Conservation (phyloP, 2,888 invertebrate species). For the Myopa testacea region DNA sequence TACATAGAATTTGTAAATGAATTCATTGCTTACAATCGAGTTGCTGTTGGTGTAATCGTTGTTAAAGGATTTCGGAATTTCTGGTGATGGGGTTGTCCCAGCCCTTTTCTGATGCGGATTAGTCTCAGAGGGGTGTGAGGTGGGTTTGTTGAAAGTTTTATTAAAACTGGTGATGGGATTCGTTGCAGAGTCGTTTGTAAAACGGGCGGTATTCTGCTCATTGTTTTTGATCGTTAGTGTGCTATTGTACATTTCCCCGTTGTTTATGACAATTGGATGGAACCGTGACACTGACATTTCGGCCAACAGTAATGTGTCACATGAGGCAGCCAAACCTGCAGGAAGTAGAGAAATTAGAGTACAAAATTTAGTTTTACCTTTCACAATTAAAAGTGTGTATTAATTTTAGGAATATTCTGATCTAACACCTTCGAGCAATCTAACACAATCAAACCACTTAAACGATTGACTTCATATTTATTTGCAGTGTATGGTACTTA, state of each 20-base stretch:
- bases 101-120: slow-evolving; percentile 37
- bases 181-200: no score
- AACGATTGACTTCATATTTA: no score
- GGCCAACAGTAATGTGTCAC: slow-evolving; percentile 75
- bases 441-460: no score
- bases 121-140: slow-evolving; percentile 49
- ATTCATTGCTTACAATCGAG: slow-evolving; percentile 57
- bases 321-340: slow-evolving; percentile 77
- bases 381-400: no score
- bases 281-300: slow-evolving; percentile 73
- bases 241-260: slow-evolving; percentile 60
- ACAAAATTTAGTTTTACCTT: not conserved
- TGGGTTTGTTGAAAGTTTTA: slow-evolving; percentile 45
- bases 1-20: slow-evolving; percentile 71
- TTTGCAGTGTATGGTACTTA: no score
- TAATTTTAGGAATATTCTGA: not conserved
- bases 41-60: slow-evolving; percentile 58
- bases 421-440: no score
- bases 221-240: slow-evolving; percentile 62
- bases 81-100: slow-evolving; percentile 38
- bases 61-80: slow-evolving; percentile 33
- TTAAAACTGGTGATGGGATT: not conserved
- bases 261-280: slow-evolving; percentile 63
- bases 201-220: slow-evolving; percentile 48
- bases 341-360: slow-evolving; percentile 52